Conservation (phyloP, 2,797 vertebrate species). For the Notoglanidium macrostoma region DNA sequence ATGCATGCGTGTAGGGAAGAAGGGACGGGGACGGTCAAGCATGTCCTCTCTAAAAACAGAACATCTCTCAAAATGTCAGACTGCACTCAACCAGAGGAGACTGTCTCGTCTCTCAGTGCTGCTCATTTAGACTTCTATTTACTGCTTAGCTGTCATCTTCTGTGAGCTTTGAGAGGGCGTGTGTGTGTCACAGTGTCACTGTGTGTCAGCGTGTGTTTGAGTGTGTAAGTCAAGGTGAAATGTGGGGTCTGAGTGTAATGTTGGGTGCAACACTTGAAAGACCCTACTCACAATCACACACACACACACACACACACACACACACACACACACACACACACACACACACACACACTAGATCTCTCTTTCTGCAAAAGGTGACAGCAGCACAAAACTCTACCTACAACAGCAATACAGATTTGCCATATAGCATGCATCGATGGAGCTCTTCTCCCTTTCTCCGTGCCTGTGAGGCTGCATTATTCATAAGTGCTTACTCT, state of each 20-base stretch:
- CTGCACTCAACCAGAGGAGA: not conserved
- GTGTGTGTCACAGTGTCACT: not conserved
- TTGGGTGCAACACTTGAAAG: not conserved
- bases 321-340: not conserved
- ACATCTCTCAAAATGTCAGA: constrained; percentile 8
- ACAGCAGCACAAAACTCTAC: no score
- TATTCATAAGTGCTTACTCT: not conserved
- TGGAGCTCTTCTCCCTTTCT: not conserved
- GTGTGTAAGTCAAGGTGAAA: not conserved
- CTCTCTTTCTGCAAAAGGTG: no score
- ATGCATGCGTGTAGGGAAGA: not conserved
- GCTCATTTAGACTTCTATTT: constrained; percentile 31
- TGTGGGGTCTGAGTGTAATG: not conserved
- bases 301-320: not conserved
- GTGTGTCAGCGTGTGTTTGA: constrained; percentile 2
- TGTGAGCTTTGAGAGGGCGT: not conserved
- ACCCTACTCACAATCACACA: not conserved
- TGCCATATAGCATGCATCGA: not conserved
- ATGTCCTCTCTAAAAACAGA: constrained; percentile 34
- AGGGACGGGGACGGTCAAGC: not conserved
- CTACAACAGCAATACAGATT: not conserved
- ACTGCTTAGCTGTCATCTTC: constrained; percentile 35
- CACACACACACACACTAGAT: not conserved
- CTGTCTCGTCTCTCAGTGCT: not conserved
- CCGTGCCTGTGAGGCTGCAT: not conserved